Evolutionary conservation across 2,888 invertebrate species (phyloP).

Genomic region (Melikaiella ostensackeni): DNA sequence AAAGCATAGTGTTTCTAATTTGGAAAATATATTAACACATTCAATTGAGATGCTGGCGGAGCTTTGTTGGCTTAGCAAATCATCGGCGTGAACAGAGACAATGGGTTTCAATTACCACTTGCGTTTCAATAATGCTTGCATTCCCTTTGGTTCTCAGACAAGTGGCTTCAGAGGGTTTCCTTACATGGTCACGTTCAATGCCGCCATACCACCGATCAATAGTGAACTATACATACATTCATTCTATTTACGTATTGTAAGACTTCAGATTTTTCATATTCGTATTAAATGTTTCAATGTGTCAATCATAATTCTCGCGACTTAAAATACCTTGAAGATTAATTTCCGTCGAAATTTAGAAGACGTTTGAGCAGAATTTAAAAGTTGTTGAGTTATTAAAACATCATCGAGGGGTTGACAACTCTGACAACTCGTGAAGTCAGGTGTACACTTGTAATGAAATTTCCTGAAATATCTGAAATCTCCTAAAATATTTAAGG

Average conservation of each 20-base stretch:
- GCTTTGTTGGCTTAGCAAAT: conserved; percentile 17
- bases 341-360: no score
- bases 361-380: no score
- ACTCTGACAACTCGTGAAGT: no score
- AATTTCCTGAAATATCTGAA: no score
- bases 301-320: no score
- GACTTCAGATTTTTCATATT: not conserved
- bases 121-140: conserved; percentile 32
- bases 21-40: not conserved
- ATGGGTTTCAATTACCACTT: conserved; percentile 31
- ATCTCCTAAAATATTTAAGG: no score
- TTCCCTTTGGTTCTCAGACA: conserved; percentile 30
- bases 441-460: no score
- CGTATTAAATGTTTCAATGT: no score
- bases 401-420: no score
- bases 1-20: not conserved
- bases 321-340: not conserved
- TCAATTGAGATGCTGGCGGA: conserved; percentile 1
- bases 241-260: conserved; percentile 18
- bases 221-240: not conserved
- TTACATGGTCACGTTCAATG: conserved; percentile 36
- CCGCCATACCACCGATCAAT: conserved; percentile 12
- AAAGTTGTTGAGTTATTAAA: no score
- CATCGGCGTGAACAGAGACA: conserved; percentile 31
- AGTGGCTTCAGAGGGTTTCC: conserved; percentile 28